Base-by-base conservation (phyloP, 1,140 invertebrate genomes). In the Calycopis cecrops region DNA sequence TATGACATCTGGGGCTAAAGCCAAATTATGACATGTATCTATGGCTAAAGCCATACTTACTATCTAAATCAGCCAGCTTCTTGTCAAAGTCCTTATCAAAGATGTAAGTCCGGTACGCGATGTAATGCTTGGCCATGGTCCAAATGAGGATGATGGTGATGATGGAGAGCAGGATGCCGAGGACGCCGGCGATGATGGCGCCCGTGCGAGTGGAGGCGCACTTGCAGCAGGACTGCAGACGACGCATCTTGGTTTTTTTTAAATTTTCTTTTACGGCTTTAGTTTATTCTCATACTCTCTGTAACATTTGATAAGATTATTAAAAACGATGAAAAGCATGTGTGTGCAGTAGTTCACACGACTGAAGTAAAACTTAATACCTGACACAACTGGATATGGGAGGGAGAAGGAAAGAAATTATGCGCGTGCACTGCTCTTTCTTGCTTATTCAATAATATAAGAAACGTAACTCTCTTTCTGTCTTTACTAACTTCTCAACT, bases 121-220 rank as follows among this genome's bases (percentile, higher is more conserved):
- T 67, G 57, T 67, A 62, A 52, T 77, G 66, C 56, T 61, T 76
- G 55, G 76, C 67, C 8, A 76, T 67, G n/a, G 74, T 65, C 82
- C 77, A 83, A 10, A 81, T 67, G 8, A 73, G 65, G 35, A 87
- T 71, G 52, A 91, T 90, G n/a, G 89, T 82, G 38, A 85, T 76
- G 17, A 90, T 88, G 11, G 89, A 88, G 16, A 89, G 71, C 11
- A 91, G 79, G 72, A 95, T 90, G 50, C 94, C 93, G 55, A 93
- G 91, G 34, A 91, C 67, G 40, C 92, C 93, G 10, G 91, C 92
- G 57, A 94, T 90, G 8, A 95, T 81, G 3, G 93, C 91, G 1
- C 94, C 94, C 11, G 90, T 90, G 62, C 91, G 90, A 8, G 94
- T 88, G 4, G 92, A 92, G 38, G 89, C 91, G 69, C 92, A 93